Evolutionary conservation across 2,888 invertebrate genomes (phyloP), one percentile per base, ranked within the genome.

Genomic region (Eupithecia centaureata): DNA sequence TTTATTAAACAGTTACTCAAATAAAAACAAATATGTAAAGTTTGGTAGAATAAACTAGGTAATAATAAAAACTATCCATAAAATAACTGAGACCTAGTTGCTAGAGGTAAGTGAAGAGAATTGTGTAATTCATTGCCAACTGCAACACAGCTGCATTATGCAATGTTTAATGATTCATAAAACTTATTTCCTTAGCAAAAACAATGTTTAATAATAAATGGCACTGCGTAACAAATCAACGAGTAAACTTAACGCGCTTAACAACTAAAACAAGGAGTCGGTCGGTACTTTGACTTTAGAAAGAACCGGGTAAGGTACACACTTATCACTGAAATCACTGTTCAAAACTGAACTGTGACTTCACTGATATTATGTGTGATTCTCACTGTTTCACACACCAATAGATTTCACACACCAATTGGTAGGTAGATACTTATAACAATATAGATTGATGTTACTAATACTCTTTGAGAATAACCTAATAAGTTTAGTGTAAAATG

Each of bases 61-160:
- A n/a, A n/a, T n/a, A n/a, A n/a, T n/a, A n/a, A 18, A 42, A 18
- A 18, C 42, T 42, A 2, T 10, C 8, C 18, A 22, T 47, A 47
- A 47, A 47, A 30, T 30, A 5, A 54, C 2, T 54, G n/a, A 54
- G 0, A 52, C n/a, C 15, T 15, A 5, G 4, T 2, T 28, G 8
- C 0, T 28, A 28, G 15, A 22, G 54, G 28, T 30, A n/a, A 30
- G 54, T n/a, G 54, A 56, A 30, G 27, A 27, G 30, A 56, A 56
- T 56, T 56, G 51, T 18, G 30, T 61, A 65, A 68, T 28, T 22
- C 32, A 27, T 35, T 74, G 68, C 74, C 78, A 81, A 80, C 76
- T 76, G 72, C 79, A 80, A 80, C 79, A 79, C 61, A 63, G 60
- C 54, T 62, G 59, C 62, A 76, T 76, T 72, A 65, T 70, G 73